A percentile compares a stretch with the other conserved stretches of the same genome.
phyloP scores from a whole-genome alignment of 2,888 invertebrate genomes.

The Metacarcinus magister region DNA sequence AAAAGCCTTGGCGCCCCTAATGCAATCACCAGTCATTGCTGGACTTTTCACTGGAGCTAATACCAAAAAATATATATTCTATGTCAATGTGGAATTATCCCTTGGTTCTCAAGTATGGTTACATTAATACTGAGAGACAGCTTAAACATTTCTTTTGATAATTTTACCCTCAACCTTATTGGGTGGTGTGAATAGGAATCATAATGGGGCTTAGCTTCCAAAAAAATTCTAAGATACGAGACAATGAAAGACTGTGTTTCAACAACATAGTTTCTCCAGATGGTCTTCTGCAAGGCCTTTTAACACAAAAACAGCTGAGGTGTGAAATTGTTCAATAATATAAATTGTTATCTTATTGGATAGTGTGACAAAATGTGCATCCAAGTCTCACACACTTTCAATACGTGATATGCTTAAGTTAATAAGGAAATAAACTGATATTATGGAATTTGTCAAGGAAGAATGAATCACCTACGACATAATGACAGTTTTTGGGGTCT shows the following conservation, averaged over 20 bases:
- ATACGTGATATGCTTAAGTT: constrained; percentile 5
- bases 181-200: background rate
- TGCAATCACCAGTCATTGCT: background rate
- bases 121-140: background rate
- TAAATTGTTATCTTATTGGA: background rate
- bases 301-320: background rate
- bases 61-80: background rate
- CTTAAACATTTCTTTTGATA: background rate
- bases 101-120: background rate
- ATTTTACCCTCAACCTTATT: background rate
- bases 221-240: background rate
- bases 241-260: constrained; percentile 18
- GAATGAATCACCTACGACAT: background rate
- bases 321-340: background rate
- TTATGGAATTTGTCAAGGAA: background rate
- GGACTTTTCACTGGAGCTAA: background rate
- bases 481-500: background rate
- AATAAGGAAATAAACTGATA: background rate
- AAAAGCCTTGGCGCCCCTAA: background rate
- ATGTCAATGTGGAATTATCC: background rate
- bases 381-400: constrained; percentile 32
- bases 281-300: background rate
- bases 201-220: background rate
- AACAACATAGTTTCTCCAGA: constrained; percentile 35
- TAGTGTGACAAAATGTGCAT: constrained; percentile 32